Conservation (phyloP, 2,113 vertebrate species). For the Albula goreensis region DNA sequence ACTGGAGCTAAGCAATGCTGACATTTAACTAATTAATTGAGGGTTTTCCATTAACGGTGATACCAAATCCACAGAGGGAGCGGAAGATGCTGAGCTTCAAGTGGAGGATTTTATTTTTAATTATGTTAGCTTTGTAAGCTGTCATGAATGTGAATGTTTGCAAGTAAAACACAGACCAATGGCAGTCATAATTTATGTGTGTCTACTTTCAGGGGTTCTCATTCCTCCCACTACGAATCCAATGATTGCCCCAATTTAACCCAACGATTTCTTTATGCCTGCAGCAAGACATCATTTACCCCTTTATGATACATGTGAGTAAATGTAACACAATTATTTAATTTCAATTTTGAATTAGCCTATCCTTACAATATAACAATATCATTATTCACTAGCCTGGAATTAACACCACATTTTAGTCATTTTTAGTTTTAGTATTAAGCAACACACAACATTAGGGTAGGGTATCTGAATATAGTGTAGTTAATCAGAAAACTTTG, state of each 20-base stretch:
- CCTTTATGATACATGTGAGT: too few relatives aligned
- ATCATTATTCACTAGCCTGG: too few relatives aligned
- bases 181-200: background rate
- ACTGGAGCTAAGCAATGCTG: background rate
- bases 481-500: too few relatives aligned
- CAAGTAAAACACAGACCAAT: background rate
- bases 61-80: background rate
- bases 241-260: background rate
- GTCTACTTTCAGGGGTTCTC: background rate
- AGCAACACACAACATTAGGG: too few relatives aligned
- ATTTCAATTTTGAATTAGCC: too few relatives aligned
- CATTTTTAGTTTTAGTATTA: too few relatives aligned
- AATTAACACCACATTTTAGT: too few relatives aligned
- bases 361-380: too few relatives aligned
- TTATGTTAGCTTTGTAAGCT: background rate
- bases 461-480: too few relatives aligned
- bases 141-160: background rate
- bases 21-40: conserved; percentile 22
- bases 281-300: too few relatives aligned
- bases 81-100: background rate
- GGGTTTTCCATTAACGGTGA: background rate
- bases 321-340: too few relatives aligned
- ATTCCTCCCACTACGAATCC: background rate
- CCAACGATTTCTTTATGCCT: too few relatives aligned
- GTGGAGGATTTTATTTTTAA: background rate